Evolutionary conservation across 1,140 invertebrate species (phyloP).

Genomic region (Holcopasites calliopsidis): DNA sequence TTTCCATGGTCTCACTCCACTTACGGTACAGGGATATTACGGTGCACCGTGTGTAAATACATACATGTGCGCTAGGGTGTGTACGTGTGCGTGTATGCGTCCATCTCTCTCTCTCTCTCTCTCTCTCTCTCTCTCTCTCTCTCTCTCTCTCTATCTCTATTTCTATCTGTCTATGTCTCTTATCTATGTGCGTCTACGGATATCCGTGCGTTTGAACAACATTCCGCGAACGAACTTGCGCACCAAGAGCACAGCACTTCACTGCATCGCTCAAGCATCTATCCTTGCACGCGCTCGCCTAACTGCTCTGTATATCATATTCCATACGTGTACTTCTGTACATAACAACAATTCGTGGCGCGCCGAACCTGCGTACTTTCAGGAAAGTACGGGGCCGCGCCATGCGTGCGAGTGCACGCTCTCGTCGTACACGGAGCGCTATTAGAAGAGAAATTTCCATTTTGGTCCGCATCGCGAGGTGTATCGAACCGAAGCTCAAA

Average conservation of each 20-base stretch:
- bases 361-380: constrained; percentile 38
- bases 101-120: not conserved
- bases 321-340: constrained; percentile 57
- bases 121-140: not conserved
- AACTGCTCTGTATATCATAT: constrained; percentile 69
- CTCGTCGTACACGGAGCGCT: constrained; percentile 25
- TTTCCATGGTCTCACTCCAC: not conserved
- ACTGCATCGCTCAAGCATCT: constrained; percentile 77
- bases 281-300: constrained; percentile 76
- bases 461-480: no score
- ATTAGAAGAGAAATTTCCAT: no score
- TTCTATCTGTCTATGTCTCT: constrained; percentile 1
- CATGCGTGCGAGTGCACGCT: constrained; percentile 12
- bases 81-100: constrained; percentile 34
- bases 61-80: constrained; percentile 6
- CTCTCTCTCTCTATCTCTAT: not conserved
- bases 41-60: constrained; percentile 5
- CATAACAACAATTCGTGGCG: constrained; percentile 51
- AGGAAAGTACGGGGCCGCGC: constrained; percentile 16
- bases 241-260: constrained; percentile 75
- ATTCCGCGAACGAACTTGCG: constrained; percentile 63
- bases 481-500: no score
- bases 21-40: not conserved
- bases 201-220: constrained; percentile 55
- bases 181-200: constrained; percentile 43